A percentile compares a stretch with the other conserved stretches of the same genome.
Conservation (phyloP, 2,113 vertebrate genomes). For the Zapus hudsonius region DNA sequence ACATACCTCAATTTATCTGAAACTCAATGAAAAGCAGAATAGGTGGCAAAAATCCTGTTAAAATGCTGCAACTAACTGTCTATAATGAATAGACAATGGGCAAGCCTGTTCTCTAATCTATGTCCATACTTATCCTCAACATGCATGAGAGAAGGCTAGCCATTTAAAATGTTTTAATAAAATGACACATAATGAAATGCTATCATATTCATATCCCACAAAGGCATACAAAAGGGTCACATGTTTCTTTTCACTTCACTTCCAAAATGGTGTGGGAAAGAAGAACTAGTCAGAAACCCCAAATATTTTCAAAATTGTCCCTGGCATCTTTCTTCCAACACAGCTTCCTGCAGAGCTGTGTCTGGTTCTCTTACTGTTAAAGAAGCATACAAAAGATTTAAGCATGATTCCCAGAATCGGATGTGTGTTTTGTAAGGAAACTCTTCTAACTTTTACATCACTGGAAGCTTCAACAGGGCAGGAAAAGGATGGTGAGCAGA, state of each 20-base stretch:
- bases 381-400: background rate
- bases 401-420: background rate
- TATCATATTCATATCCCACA: background rate
- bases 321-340: fast-evolving
- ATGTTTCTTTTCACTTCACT: background rate
- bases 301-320: background rate
- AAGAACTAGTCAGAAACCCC: background rate
- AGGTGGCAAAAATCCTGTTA: background rate
- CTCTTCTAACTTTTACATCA: too few species aligned
- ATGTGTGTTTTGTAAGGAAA: background rate
- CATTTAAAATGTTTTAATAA: background rate
- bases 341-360: background rate
- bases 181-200: background rate
- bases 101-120: background rate
- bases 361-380: too few species aligned
- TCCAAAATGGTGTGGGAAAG: background rate
- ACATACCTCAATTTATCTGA: background rate
- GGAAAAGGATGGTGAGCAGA: too few species aligned
- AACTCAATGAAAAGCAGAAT: background rate
- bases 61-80: background rate
- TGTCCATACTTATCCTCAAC: background rate
- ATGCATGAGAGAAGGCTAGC: background rate
- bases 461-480: too few species aligned
- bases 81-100: background rate
- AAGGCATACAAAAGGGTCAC: background rate